Percentiles rank a stretch among this genome's conserved stretches.
Conservation (phyloP, 2,888 invertebrate genomes). For the Theretra japonica region DNA sequence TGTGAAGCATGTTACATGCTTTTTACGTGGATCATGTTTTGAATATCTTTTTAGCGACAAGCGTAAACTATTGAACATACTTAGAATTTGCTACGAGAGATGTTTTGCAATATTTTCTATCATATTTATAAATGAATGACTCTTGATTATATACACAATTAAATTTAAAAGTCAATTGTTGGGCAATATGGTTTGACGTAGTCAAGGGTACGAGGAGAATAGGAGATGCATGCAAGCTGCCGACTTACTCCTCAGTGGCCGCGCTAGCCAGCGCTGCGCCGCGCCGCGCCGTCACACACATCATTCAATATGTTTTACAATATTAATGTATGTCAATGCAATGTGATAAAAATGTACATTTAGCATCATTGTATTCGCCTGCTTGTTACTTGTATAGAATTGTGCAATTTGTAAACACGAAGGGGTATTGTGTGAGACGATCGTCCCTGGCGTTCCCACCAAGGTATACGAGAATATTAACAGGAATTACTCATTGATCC, state of each 20-base stretch:
- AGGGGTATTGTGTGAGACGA: slow-evolving; percentile 71
- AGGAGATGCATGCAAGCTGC: slow-evolving; percentile 43
- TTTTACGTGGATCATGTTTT: slow-evolving; percentile 65
- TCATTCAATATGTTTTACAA: slow-evolving; percentile 52
- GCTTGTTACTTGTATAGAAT: slow-evolving; percentile 36
- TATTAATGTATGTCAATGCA: slow-evolving; percentile 50
- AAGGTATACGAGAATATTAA: slow-evolving; percentile 75
- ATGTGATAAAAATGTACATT: slow-evolving; percentile 23
- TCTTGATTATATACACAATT: slow-evolving; percentile 58
- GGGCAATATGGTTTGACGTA: slow-evolving; percentile 50
- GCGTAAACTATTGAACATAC: slow-evolving; percentile 28
- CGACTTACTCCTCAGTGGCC: slow-evolving; percentile 54
- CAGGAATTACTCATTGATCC: slow-evolving; percentile 73
- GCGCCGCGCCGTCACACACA: slow-evolving; percentile 54
- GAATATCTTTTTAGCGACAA: slow-evolving; percentile 44
- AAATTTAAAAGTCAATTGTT: slow-evolving; percentile 51
- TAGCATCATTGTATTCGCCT: not conserved
- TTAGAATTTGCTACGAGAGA: slow-evolving; percentile 29
- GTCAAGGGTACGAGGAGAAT: slow-evolving; percentile 63
- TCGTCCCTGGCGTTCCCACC: slow-evolving; percentile 71
- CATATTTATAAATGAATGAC: slow-evolving; percentile 48
- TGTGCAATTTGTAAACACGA: slow-evolving; percentile 56
- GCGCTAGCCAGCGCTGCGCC: slow-evolving; percentile 57
- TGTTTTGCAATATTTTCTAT: slow-evolving; percentile 36
- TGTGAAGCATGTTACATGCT: slow-evolving; percentile 74